These are phyloP conservation scores for Aldabrachelys gigantea DNA, from an alignment of 2,113 vertebrate genomes.

Conservation along the genomic window DNA sequence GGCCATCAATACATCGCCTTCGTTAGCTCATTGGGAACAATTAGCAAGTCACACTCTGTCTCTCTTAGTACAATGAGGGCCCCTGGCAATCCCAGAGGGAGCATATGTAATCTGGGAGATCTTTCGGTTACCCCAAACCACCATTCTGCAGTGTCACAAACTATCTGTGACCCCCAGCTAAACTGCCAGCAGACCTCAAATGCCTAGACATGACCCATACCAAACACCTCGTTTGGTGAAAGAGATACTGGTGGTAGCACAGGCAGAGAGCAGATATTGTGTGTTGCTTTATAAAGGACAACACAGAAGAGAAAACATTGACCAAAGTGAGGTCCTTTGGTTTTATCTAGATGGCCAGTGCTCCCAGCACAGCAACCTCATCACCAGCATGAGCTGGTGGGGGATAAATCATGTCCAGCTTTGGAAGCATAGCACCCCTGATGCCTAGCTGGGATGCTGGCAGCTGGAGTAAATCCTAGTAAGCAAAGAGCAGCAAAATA, in stretches of 20 bases:
- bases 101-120: not conserved
- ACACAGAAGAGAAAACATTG: not conserved
- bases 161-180: accelerated
- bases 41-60: not conserved
- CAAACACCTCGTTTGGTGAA: accelerated
- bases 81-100: no score
- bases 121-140: not conserved
- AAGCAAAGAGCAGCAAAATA: not conserved
- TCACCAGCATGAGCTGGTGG: no score
- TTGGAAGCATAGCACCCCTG: no score
- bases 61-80: no score
- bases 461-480: not conserved
- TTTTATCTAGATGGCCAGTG: not conserved
- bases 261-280: accelerated
- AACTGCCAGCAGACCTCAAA: accelerated
- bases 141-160: accelerated
- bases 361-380: not conserved
- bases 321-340: not conserved
- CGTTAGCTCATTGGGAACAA: accelerated
- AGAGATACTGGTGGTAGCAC: not conserved
- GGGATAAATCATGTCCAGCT: not conserved
- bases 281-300: slow-evolving; percentile 1
- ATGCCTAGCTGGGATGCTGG: not conserved
- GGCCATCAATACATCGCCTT: accelerated
- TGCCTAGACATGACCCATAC: accelerated